A percentile compares a stretch with the other conserved stretches of the same genome.
Evolutionary conservation across 2,888 invertebrate genomes (phyloP).

Genomic region (Cerastis leucographa): DNA sequence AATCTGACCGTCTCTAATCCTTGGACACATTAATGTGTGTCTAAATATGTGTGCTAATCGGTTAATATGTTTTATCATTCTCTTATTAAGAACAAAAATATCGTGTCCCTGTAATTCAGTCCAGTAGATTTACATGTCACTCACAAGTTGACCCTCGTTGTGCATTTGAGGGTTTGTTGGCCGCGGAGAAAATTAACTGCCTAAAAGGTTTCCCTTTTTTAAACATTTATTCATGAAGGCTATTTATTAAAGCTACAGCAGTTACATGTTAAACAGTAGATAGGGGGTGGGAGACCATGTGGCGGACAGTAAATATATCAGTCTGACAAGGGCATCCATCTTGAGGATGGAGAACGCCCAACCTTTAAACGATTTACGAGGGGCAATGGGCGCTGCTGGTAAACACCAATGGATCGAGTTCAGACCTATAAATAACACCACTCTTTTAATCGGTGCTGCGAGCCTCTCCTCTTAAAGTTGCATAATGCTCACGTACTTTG

Average conservation of each 20-base stretch:
- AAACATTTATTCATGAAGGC: constrained; percentile 75
- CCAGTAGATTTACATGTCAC: constrained; percentile 61
- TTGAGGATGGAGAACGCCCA: constrained; percentile 87
- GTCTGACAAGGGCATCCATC: constrained; percentile 88
- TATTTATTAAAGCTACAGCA: constrained; percentile 78
- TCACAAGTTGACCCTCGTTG: constrained; percentile 62
- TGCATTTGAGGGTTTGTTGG: constrained; percentile 58
- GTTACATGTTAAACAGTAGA: constrained; percentile 82
- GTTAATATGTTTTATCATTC: constrained; percentile 15
- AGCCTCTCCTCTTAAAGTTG: constrained; percentile 65
- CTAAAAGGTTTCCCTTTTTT: constrained; percentile 70
- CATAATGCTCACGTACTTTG: constrained; percentile 75
- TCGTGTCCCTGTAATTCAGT: constrained; percentile 36
- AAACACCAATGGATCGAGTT: constrained; percentile 79
- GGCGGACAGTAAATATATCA: constrained; percentile 88
- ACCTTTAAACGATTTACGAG: constrained; percentile 90
- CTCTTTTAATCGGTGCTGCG: constrained; percentile 70
- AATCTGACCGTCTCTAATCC: constrained; percentile 36
- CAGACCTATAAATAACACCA: constrained; percentile 79
- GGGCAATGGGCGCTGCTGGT: constrained; percentile 82
- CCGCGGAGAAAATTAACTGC: constrained; percentile 61
- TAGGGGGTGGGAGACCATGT: constrained; percentile 77
- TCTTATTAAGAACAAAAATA: constrained; percentile 25
- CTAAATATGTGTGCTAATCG: constrained; percentile 38
- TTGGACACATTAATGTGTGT: constrained; percentile 28